Evolutionary conservation across 2,888 invertebrate genomes (phyloP), one percentile per base, ranked within the genome.

Genomic region (Ophion ventricosus): DNA sequence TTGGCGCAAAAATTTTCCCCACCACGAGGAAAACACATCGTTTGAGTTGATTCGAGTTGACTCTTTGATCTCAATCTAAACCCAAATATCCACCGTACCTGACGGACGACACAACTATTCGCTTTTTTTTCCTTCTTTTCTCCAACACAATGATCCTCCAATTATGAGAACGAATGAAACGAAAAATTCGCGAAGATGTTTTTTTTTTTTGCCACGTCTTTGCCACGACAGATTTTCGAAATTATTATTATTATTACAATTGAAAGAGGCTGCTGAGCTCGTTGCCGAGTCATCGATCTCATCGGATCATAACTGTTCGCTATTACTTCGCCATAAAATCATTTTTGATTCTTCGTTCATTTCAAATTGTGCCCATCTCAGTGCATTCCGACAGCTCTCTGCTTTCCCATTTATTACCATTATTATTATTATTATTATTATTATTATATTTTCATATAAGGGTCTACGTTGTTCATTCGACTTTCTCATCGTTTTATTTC

Each of bases 391-490:
- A 63, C 61, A 43, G 43, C 54, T 64, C 76, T 57, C 70, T 57
- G 61, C 77, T 70, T 63, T 35, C 14, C 11, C 43, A 14, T 43
- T 84, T 85, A 72, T 82, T 76, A 70, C 73, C 43, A 67, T 72
- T 66, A n/a, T 54, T 64, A 49, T 80, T 77, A 69, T 79, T 64
- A 66, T 81, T 76, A 83, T 75, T 74, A 78, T 76, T 64, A 66
- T 84, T 85, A 72, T 80, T 76, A 59, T 59, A 72, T 77, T 76
- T 83, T 84, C 83, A 81, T 82, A 80, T n/a, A 85, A 86, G 63
- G 74, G 78, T 82, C 84, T 80, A 78, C 84, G 80, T 61, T 72
- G 56, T 83, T 85, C 76, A 77, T 57, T 70, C 43, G 43, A 14
- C 43, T 11, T 43, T 43, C 10, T 43, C 14, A 81, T 86, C 35